These are phyloP conservation scores for Coboldia fuscipes DNA, from an alignment of 1,140 invertebrate genomes.

Conservation along the genomic window DNA sequence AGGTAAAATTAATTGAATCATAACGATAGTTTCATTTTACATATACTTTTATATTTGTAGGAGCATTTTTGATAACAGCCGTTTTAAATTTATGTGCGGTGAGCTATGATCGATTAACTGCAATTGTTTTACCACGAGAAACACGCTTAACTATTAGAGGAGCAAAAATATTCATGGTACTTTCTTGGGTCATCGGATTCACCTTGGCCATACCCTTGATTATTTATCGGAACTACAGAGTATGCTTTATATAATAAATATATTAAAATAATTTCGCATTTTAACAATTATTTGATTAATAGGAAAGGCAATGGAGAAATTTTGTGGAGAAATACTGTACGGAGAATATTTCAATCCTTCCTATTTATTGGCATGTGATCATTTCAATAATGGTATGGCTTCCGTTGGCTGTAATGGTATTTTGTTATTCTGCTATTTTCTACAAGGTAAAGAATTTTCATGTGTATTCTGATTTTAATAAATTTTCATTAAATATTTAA, in stretches of 20 bases:
- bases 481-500: background rate
- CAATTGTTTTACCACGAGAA: conserved; percentile 49
- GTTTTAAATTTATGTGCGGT: conserved; percentile 59
- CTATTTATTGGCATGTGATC: conserved; percentile 51
- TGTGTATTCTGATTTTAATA: background rate
- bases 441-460: conserved; percentile 26
- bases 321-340: conserved; percentile 43
- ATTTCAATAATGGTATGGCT: conserved; percentile 45
- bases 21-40: background rate
- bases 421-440: conserved; percentile 40
- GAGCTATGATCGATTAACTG: conserved; percentile 60
- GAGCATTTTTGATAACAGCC: conserved; percentile 39
- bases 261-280: background rate
- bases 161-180: conserved; percentile 32
- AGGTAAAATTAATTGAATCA: conserved; percentile 20
- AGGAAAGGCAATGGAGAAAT: conserved; percentile 44
- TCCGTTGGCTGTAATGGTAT: conserved; percentile 39
- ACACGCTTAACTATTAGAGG: conserved; percentile 32
- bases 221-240: conserved; percentile 37
- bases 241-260: conserved; percentile 13
- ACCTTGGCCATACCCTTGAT: conserved; percentile 36
- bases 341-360: conserved; percentile 33
- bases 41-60: conserved; percentile 21
- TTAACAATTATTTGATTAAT: conserved; percentile 7
- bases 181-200: conserved; percentile 43